Percentiles rank a stretch among this genome's conserved stretches.
These are phyloP conservation scores for Alitta virens DNA, from an alignment of 2,888 invertebrate species.

Conservation along the genomic window DNA sequence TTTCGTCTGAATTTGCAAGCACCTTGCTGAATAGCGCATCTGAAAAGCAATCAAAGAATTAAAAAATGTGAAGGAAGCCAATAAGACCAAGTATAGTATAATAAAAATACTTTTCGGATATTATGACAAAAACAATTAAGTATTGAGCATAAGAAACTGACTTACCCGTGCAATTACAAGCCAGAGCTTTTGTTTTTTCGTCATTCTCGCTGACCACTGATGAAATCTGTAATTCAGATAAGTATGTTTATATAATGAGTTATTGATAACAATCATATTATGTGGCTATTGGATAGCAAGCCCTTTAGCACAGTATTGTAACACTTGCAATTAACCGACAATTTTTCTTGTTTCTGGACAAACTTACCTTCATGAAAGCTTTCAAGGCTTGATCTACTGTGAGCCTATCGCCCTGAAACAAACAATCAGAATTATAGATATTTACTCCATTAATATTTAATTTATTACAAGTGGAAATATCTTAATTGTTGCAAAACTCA, in stretches of 20 bases:
- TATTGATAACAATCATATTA: neutral
- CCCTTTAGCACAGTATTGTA: neutral
- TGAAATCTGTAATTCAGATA: conserved; percentile 33
- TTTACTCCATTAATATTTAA: neutral
- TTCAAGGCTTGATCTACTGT: conserved; percentile 41
- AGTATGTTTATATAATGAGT: neutral
- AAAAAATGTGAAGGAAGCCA: no score
- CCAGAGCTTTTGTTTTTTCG: conserved; percentile 35
- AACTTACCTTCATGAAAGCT: conserved; percentile 41
- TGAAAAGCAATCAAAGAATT: conserved; percentile 16
- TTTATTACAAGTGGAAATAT: no score
- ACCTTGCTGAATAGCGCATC: conserved; percentile 62
- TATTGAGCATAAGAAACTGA: neutral
- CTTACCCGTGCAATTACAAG: conserved; percentile 46
- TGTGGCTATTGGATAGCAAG: neutral
- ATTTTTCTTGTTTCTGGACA: neutral
- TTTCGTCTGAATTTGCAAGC: conserved; percentile 58
- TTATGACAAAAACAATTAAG: no score
- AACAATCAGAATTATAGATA: conserved; percentile 13
- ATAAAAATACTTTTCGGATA: no score
- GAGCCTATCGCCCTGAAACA: conserved; percentile 35
- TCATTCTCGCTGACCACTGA: conserved; percentile 40
- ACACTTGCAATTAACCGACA: neutral
- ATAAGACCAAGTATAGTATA: no score
- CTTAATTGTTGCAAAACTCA: conserved; percentile 34